Evolutionary conservation across 2,888 invertebrate species (phyloP), one percentile per base, ranked within the genome.

Genomic region (Drosophila crucigera): DNA sequence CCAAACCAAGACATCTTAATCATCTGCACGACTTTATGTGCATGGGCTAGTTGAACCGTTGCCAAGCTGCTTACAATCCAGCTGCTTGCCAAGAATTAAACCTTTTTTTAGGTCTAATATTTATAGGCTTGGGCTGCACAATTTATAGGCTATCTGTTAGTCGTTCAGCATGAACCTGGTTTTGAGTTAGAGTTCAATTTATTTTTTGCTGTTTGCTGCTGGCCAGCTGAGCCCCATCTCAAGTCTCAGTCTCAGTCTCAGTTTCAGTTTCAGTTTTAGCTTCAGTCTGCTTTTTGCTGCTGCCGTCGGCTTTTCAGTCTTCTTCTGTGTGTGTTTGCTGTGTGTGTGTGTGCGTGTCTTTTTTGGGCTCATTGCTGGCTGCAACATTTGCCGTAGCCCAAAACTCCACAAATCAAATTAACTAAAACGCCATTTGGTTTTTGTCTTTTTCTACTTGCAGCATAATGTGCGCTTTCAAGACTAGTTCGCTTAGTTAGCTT

Each of bases 401-500:
- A 37, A 68, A 68, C 70, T 76, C 70, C 72, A 84, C 84, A 87
- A 87, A 89, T 86, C 84, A 90, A 90, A 84, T 80, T 87, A 87
- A 83, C 84, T 84, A 87, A 87, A 91, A 90, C 84, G 81, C 83
- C 91, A 91, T 91, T 90, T 91, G 90, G 85, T 89, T 91, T 91
- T 91, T 86, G 87, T 80, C 91, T 89, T 89, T 89, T 47, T 47
- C 47, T 47, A 92, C 82, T 88, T 88, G 92, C 92, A 91, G 82
- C 91, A 83, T 80, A 87, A 80, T 89, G 92, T 91, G 82, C 92
- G 91, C 87, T 92, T 92, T 91, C 89, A 91, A 83, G 78, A 63
- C 59, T 81, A 78, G 78, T 78, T 80, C 80, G 78, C 78, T 80
- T 78, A 78, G 82, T 69, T 80, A 78, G 85, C 85, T 90, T 88